A percentile compares a stretch with the other conserved stretches of the same genome.
These are phyloP conservation scores for Megaleporinus macrocephalus DNA, from an alignment of 2,113 vertebrate genomes.

Conservation along the genomic window DNA sequence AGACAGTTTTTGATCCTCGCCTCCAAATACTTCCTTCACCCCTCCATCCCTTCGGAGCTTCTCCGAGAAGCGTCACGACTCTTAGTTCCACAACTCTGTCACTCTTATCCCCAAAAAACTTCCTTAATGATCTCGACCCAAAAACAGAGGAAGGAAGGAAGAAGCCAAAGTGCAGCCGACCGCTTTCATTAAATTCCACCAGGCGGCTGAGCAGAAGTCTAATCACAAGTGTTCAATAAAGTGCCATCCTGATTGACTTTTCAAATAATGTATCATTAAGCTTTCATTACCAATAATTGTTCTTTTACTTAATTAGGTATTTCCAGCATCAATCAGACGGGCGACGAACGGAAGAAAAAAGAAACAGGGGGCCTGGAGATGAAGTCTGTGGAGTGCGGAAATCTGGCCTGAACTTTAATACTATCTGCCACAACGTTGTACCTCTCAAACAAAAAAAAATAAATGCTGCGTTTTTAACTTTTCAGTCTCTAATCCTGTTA, in stretches of 20 bases:
- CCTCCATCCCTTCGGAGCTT: not conserved
- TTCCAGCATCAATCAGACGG: constrained; percentile 45
- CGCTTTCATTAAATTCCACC: constrained; percentile 7
- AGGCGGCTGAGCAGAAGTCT: constrained; percentile 15
- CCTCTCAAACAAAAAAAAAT: constrained; percentile 11
- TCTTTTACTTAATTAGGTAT: constrained; percentile 48
- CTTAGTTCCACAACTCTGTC: not conserved
- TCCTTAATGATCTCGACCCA: constrained; percentile 8
- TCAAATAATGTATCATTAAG: constrained; percentile 49
- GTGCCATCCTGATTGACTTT: constrained; percentile 18
- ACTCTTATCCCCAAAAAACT: not conserved
- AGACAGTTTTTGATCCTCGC: constrained; percentile 30
- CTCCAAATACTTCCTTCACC: constrained; percentile 3
- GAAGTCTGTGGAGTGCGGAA: constrained; percentile 23
- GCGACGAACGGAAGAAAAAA: constrained; percentile 5
- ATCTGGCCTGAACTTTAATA: not conserved
- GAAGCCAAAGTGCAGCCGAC: not conserved
- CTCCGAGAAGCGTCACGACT: not conserved
- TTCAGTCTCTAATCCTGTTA: constrained; percentile 49
- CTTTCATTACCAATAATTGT: constrained; percentile 51
- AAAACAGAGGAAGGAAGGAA: not conserved
- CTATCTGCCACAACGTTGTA: constrained; percentile 27
- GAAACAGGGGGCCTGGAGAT: constrained; percentile 29
- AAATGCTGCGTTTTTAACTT: constrained; percentile 39
- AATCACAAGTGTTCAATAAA: constrained; percentile 44